A percentile compares a stretch with the other conserved stretches of the same genome.
Evolutionary conservation across 1,140 invertebrate genomes (phyloP).

Genomic region (Metopolophium dirhodum): DNA sequence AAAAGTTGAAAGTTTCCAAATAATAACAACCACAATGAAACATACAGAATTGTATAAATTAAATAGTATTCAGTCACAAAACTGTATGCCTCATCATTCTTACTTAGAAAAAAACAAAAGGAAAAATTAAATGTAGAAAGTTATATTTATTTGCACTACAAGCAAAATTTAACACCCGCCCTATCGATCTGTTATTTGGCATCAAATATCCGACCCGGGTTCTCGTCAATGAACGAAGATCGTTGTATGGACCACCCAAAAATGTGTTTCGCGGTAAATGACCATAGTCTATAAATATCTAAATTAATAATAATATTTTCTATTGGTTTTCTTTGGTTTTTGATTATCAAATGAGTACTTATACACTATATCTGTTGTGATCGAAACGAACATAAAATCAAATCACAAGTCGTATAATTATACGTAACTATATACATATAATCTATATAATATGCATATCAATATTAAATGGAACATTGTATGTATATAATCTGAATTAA

Average conservation of each 20-base stretch:
- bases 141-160: neutral
- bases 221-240: neutral
- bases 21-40: neutral
- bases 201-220: neutral
- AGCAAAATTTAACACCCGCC: neutral
- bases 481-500: neutral
- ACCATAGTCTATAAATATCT: neutral
- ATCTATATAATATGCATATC: neutral
- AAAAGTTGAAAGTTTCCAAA: constrained; percentile 5
- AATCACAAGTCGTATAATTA: neutral
- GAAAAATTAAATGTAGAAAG: neutral
- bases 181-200: neutral
- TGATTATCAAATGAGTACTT: neutral
- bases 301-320: neutral
- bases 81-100: neutral
- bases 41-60: neutral
- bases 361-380: neutral
- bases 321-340: neutral
- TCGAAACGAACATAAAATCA: neutral
- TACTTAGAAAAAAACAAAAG: neutral
- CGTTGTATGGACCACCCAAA: neutral
- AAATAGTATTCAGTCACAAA: neutral
- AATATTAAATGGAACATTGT: neutral
- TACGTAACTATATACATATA: neutral
- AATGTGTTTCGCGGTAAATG: neutral